phyloP scores from a whole-genome alignment of 2,113 vertebrate species.

The Panthera tigris region DNA sequence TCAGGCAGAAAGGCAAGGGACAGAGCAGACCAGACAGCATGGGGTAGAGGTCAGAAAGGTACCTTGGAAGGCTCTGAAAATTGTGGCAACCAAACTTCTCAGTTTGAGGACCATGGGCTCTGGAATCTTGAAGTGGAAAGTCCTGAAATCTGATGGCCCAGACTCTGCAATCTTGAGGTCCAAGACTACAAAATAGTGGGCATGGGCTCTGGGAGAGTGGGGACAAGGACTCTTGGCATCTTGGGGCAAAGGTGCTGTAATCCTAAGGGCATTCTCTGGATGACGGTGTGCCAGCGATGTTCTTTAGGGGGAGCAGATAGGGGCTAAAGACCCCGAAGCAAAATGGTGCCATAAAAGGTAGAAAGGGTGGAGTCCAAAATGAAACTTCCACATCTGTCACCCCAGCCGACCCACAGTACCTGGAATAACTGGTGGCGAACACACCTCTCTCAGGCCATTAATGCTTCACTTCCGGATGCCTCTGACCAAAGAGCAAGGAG shows the following conservation, averaged over 20 bases:
- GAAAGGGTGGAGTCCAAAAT: not conserved
- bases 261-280: not conserved
- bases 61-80: not conserved
- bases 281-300: not conserved
- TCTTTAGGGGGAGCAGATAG: conserved; percentile 42
- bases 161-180: not conserved
- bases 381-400: not conserved
- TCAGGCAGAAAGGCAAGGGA: not conserved
- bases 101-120: not conserved
- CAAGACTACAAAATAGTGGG: not conserved
- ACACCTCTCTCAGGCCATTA: not conserved
- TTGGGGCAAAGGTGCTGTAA: not conserved
- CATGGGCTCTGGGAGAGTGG: not conserved
- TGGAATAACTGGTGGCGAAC: not conserved
- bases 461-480: not conserved
- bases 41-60: not conserved
- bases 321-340: not conserved
- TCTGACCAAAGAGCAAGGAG: not conserved
- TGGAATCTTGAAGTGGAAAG: not conserved
- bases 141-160: not conserved
- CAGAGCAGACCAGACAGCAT: not conserved
- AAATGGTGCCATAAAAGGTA: conserved; percentile 9
- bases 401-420: not conserved
- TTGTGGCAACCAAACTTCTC: not conserved
- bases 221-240: not conserved